Evolutionary conservation across 2,797 vertebrate species (phyloP).

Genomic region (Cheirogaleus major): DNA sequence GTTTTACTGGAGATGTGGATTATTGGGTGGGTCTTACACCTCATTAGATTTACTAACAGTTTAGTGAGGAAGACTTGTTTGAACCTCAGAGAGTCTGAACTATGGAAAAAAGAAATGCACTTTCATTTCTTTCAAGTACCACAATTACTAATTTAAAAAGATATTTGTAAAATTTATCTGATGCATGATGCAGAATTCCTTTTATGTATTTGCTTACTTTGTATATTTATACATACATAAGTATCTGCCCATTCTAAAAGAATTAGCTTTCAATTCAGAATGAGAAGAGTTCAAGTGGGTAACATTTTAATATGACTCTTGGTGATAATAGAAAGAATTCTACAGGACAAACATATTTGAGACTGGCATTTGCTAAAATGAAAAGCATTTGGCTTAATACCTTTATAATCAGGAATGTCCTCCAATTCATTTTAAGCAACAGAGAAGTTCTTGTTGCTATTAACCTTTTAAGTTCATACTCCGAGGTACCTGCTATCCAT

Average conservation of each 20-base stretch:
- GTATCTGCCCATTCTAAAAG: not conserved
- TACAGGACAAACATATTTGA: not conserved
- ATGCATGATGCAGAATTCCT: not conserved
- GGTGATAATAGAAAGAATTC: not conserved
- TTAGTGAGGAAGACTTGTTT: not conserved
- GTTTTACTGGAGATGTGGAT: not conserved
- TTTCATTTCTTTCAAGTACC: not conserved
- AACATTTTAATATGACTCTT: not conserved
- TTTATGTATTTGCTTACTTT: not conserved
- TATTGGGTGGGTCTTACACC: not conserved
- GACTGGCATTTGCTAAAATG: not conserved
- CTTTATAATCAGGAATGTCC: not conserved
- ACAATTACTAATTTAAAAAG: not conserved
- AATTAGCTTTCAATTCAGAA: conserved; percentile 30
- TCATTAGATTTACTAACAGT: conserved; percentile 22
- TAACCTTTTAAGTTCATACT: not conserved
- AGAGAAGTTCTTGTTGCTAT: not conserved
- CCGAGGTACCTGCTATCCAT: not conserved
- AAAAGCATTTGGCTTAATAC: not conserved
- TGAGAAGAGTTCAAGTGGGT: not conserved
- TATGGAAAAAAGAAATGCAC: not conserved
- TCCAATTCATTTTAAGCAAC: not conserved
- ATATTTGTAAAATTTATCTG: not conserved
- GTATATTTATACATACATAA: not conserved
- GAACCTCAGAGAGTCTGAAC: conserved; percentile 4